A percentile compares a stretch with the other conserved stretches of the same genome.
Evolutionary conservation across 2,797 vertebrate genomes (phyloP).

Genomic region (Otolemur crassicaudatus): DNA sequence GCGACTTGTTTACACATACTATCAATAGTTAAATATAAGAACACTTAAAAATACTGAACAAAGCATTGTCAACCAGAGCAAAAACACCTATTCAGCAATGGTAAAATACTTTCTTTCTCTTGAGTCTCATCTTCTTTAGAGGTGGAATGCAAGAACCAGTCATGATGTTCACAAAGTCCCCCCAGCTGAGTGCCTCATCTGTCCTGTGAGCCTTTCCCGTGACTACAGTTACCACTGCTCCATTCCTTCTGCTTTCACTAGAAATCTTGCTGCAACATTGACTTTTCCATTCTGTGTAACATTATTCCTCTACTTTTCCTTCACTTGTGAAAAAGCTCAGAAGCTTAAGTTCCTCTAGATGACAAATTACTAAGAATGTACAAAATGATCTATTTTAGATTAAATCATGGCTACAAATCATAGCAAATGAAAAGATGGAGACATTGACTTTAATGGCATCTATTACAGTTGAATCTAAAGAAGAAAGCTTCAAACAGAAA

Average conservation of each 20-base stretch:
- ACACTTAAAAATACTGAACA: background rate
- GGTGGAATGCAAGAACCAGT: background rate
- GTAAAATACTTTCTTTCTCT: background rate
- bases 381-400: slow-evolving; percentile 13
- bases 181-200: background rate
- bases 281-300: background rate
- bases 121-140: background rate
- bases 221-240: background rate
- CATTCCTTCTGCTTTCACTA: background rate
- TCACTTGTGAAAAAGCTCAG: background rate
- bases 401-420: background rate
- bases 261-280: background rate
- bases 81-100: background rate
- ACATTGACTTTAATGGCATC: background rate
- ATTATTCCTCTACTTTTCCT: background rate
- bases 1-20: background rate
- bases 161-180: background rate
- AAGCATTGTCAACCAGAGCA: background rate
- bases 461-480: background rate
- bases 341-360: background rate
- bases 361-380: background rate
- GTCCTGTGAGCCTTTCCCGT: background rate
- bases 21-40: background rate
- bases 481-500: background rate
- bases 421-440: background rate